phyloP scores from a whole-genome alignment of 1,140 invertebrate genomes.

The Caligus rogercresseyi region DNA sequence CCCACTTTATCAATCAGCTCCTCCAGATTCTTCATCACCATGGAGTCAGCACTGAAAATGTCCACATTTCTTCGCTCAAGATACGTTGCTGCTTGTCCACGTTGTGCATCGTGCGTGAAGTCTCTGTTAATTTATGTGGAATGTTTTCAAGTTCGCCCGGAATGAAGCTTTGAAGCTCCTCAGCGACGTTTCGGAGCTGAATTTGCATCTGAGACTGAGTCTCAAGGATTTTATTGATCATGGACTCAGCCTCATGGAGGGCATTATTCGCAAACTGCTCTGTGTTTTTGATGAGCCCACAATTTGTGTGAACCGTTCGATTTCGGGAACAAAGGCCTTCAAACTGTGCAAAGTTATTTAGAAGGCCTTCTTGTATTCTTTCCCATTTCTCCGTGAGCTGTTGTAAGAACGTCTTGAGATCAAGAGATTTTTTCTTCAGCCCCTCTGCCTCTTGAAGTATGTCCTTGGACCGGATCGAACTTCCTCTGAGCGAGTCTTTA shows the following conservation, averaged over 20 bases:
- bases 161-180: not conserved
- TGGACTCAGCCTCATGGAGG: not conserved
- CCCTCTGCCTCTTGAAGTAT: slow-evolving; percentile 19
- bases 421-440: slow-evolving; percentile 10
- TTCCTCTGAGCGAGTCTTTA: not conserved
- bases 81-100: slow-evolving; percentile 7
- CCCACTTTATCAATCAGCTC: slow-evolving; percentile 50
- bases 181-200: not conserved
- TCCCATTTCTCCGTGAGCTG: not conserved
- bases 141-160: not conserved
- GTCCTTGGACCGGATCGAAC: slow-evolving; percentile 12
- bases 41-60: slow-evolving; percentile 28
- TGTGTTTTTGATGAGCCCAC: not conserved
- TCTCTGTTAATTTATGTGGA: not conserved
- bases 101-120: not conserved
- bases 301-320: not conserved
- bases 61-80: slow-evolving; percentile 9
- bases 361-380: not conserved
- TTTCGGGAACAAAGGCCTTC: not conserved
- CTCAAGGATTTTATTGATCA: slow-evolving; percentile 2
- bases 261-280: not conserved
- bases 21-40: slow-evolving; percentile 40
- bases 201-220: not conserved
- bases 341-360: not conserved
- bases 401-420: not conserved